Evolutionary conservation across 2,113 vertebrate genomes (phyloP).

Genomic region (Ciconia maguari): DNA sequence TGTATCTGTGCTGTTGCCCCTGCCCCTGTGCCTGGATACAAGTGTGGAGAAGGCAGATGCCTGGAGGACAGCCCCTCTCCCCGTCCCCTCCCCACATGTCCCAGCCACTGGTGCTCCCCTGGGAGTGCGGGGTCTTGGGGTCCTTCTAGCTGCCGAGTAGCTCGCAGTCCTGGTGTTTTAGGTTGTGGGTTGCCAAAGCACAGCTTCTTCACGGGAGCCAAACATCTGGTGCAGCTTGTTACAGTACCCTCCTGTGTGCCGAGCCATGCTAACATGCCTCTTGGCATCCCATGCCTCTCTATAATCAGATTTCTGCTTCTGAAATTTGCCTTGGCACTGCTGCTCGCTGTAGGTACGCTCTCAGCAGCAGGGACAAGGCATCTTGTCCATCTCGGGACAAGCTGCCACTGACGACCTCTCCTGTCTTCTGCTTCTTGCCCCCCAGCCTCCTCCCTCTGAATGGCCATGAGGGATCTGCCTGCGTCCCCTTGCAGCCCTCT

Average conservation of each 20-base stretch:
- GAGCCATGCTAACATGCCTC: not conserved
- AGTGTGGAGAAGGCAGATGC: not conserved
- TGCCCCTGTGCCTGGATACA: not conserved
- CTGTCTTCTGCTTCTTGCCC: not conserved
- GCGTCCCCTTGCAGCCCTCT: not conserved
- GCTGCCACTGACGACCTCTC: rapidly evolving
- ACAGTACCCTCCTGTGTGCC: not conserved
- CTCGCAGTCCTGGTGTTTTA: not conserved
- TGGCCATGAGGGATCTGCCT: rapidly evolving
- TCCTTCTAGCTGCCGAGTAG: not conserved
- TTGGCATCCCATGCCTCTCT: not conserved
- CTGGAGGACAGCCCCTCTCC: rapidly evolving
- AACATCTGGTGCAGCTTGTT: not conserved
- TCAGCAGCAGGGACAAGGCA: not conserved
- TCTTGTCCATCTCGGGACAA: not conserved
- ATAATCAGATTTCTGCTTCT: not conserved
- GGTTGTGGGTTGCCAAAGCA: not conserved
- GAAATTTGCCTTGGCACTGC: not conserved
- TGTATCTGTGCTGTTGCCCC: too few species aligned
- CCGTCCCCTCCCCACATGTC: not conserved
- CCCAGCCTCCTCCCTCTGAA: not conserved
- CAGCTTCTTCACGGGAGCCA: not conserved
- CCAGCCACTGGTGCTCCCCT: not conserved
- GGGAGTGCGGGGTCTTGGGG: rapidly evolving
- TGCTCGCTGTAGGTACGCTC: rapidly evolving